A percentile compares a stretch with the other conserved stretches of the same genome.
These are phyloP conservation scores for Lanistes nyassanus DNA, from an alignment of 1,140 invertebrate genomes.

Conservation along the genomic window DNA sequence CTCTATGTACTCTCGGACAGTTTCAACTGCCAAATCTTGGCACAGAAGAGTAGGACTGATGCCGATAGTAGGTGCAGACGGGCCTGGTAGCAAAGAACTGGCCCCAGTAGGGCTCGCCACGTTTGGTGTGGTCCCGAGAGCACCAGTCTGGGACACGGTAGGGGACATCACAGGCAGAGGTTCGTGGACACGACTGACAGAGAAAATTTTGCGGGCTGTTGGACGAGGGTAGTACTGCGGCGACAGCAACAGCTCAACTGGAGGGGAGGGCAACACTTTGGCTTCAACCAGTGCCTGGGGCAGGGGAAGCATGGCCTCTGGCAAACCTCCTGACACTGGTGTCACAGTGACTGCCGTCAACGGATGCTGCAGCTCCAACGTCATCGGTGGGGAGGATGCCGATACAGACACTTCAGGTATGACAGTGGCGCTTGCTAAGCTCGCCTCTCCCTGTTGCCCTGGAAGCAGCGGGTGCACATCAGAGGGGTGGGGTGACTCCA, in stretches of 20 bases:
- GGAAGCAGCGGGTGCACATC: conserved; percentile 2
- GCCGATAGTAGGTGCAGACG: neutral
- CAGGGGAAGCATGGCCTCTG: neutral
- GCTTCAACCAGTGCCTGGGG: neutral
- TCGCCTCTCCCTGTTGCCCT: conserved; percentile 7
- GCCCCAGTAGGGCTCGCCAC: conserved; percentile 22
- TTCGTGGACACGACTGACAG: conserved; percentile 52
- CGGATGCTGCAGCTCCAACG: conserved; percentile 12
- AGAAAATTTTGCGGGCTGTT: conserved; percentile 61
- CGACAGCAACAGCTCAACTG: conserved; percentile 51
- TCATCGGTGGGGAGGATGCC: conserved; percentile 6
- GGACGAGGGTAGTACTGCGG: conserved; percentile 55
- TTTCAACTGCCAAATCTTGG: conserved; percentile 34
- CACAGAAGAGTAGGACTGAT: conserved; percentile 36
- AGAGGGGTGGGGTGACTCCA: conserved; percentile 41
- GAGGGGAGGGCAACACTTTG: conserved; percentile 34
- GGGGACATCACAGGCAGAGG: conserved; percentile 24
- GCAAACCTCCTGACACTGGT: neutral
- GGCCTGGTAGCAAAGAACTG: conserved; percentile 26
- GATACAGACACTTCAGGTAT: conserved; percentile 20
- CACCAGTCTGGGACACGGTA: conserved; percentile 16
- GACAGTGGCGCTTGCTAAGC: neutral
- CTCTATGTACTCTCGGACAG: conserved; percentile 33
- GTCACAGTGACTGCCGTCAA: conserved; percentile 3
- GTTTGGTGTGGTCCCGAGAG: conserved; percentile 1